Evolutionary conservation across 2,797 vertebrate genomes (phyloP).

Genomic region (Chelmon rostratus): DNA sequence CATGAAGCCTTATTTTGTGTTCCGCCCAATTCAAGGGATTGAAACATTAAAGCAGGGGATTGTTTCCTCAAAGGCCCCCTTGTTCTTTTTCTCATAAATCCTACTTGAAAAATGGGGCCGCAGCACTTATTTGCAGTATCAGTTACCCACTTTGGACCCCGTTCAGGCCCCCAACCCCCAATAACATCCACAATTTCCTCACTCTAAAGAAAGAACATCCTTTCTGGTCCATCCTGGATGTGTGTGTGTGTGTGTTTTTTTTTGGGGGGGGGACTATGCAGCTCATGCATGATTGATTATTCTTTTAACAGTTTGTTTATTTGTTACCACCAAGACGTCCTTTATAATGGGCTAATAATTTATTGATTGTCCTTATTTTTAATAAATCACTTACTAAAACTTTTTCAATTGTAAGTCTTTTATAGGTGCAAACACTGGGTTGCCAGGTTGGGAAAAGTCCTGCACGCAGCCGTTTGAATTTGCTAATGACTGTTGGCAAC

Average conservation of each 20-base stretch:
- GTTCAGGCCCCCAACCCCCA: slow-evolving; percentile 45
- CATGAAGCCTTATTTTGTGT: neutral
- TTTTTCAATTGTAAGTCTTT: neutral
- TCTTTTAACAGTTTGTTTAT: neutral
- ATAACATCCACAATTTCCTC: slow-evolving; percentile 54
- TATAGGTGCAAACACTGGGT: neutral
- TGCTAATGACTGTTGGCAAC: neutral
- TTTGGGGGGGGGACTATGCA: slow-evolving; percentile 9
- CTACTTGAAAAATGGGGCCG: slow-evolving; percentile 23
- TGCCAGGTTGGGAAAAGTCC: neutral
- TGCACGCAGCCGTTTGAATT: neutral
- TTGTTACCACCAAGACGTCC: neutral
- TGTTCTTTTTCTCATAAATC: slow-evolving; percentile 61
- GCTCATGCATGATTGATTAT: neutral
- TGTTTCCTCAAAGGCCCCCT: slow-evolving; percentile 55
- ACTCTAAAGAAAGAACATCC: slow-evolving; percentile 59
- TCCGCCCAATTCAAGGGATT: neutral
- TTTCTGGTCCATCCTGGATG: slow-evolving; percentile 52
- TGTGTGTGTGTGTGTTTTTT: too few relatives aligned
- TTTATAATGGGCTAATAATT: neutral
- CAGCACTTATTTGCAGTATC: slow-evolving; percentile 56
- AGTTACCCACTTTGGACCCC: slow-evolving; percentile 51
- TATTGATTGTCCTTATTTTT: neutral
- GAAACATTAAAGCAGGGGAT: slow-evolving; percentile 8
- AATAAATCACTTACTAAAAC: neutral